Percentiles rank a stretch among this genome's conserved stretches.
phyloP scores from a whole-genome alignment of 2,797 vertebrate species.

The Chrosomus eos region DNA sequence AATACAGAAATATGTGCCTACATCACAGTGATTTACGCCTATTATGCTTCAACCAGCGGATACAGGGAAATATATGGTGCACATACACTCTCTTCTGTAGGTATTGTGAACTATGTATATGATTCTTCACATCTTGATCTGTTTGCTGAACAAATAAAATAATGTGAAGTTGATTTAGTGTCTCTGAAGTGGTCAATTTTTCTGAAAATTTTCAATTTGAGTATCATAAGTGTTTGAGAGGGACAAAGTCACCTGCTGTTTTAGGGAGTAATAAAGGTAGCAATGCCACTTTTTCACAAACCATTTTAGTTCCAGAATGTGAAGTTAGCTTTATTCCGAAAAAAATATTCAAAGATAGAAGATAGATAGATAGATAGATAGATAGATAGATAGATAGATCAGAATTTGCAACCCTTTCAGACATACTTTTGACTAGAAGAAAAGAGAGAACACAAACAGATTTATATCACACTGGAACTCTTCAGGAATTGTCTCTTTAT shows the following conservation, averaged over 20 bases:
- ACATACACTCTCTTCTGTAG: neutral
- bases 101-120: neutral
- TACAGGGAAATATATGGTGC: neutral
- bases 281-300: neutral
- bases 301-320: neutral
- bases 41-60: neutral
- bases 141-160: conserved; percentile 14
- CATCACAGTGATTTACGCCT: neutral
- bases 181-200: neutral
- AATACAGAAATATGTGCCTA: neutral
- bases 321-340: neutral
- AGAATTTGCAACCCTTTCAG: neutral
- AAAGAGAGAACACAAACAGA: conserved; percentile 56
- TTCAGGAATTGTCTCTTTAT: conserved; percentile 67
- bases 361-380: neutral
- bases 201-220: too few relatives aligned
- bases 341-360: too few relatives aligned
- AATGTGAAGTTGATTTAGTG: neutral
- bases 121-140: neutral
- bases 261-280: neutral
- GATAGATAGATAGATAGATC: neutral
- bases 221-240: neutral
- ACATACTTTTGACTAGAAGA: conserved; percentile 11
- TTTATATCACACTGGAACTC: conserved; percentile 45
- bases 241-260: neutral